These are phyloP conservation scores for Rhabditophanes sp. DNA, from an alignment of 2,888 invertebrate species.

Conservation along the genomic window DNA sequence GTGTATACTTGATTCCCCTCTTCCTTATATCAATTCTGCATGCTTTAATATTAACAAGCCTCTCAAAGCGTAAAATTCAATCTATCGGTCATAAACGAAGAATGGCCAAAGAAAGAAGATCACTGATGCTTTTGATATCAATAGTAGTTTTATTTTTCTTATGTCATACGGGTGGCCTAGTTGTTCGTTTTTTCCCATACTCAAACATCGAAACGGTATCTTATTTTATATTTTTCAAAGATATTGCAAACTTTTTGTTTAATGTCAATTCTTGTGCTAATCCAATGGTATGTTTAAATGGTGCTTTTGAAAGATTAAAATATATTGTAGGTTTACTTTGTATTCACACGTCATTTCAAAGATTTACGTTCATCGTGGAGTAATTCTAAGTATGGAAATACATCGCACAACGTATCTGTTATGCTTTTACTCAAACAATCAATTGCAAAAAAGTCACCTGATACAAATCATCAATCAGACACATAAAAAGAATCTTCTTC, in stretches of 20 bases:
- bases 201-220: conserved; percentile 17
- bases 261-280: conserved; percentile 40
- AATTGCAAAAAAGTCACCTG: no score
- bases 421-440: no score
- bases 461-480: no score
- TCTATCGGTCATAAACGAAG: conserved; percentile 16
- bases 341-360: no score
- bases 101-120: conserved; percentile 23
- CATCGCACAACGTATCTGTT: no score
- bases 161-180: conserved; percentile 42
- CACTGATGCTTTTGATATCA: conserved; percentile 36
- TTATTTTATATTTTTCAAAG: conserved; percentile 32
- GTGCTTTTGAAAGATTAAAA: no score
- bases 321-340: no score
- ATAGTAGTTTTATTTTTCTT: conserved; percentile 38
- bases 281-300: conserved; percentile 34
- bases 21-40: conserved; percentile 34
- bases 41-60: conserved; percentile 22
- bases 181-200: conserved; percentile 32
- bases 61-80: conserved; percentile 6
- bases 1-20: conserved; percentile 35
- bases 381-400: no score
- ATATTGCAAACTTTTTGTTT: conserved; percentile 39
- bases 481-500: no score
- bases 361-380: no score